Conservation (phyloP, 2,113 vertebrate genomes). For the Hipposideros armiger region DNA sequence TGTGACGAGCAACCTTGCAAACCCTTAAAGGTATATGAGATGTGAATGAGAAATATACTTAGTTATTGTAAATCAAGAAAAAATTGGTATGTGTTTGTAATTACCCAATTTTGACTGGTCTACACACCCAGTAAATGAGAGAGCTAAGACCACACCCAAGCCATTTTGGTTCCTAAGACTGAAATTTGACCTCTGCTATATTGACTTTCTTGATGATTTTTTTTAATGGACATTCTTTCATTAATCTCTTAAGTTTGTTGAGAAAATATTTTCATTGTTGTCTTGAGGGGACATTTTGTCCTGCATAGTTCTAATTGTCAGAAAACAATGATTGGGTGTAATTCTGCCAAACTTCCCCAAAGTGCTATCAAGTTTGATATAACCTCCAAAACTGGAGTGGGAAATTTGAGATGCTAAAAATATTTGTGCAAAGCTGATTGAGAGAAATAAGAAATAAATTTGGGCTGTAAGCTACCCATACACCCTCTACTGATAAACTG, state of each 20-base stretch:
- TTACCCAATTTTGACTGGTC: neutral
- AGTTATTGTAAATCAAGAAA: neutral
- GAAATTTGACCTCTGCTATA: neutral
- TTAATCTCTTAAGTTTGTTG: neutral
- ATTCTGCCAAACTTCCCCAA: neutral
- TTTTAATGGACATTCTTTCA: neutral
- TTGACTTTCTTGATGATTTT: neutral
- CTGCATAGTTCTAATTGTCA: neutral
- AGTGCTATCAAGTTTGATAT: neutral
- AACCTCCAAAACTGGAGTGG: neutral
- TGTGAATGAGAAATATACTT: neutral
- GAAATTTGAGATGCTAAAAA: constrained; percentile 5
- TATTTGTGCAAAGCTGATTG: neutral
- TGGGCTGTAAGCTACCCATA: neutral
- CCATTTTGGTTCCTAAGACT: neutral
- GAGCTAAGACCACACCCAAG: neutral
- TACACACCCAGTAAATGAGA: neutral
- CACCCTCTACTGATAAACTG: neutral
- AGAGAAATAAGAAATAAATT: neutral
- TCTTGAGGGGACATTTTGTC: neutral
- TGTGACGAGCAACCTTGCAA: neutral
- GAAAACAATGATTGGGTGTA: neutral
- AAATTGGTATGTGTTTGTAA: neutral
- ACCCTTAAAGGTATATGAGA: neutral
- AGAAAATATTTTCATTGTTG: neutral